Conservation (phyloP, 2,113 vertebrate species). For the Ascaphus truei region DNA sequence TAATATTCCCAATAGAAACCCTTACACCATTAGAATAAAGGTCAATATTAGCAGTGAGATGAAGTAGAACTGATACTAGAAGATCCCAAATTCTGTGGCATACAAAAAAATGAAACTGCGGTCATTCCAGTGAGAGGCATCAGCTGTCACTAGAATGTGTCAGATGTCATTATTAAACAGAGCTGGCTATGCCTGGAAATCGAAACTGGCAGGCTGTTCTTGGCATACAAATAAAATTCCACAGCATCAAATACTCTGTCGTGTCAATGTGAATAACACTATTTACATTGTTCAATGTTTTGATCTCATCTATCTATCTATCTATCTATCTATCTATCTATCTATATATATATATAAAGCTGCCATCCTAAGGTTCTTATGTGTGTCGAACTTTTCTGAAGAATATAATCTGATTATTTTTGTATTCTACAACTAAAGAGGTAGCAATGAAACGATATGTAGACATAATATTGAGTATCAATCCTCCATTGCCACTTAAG, state of each 20-base stretch:
- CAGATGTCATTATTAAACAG: slow-evolving; percentile 44
- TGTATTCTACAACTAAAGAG: too few relatives aligned
- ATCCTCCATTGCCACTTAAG: too few relatives aligned
- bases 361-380: too few relatives aligned
- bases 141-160: slow-evolving; percentile 39
- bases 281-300: too few relatives aligned
- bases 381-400: too few relatives aligned
- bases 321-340: too few relatives aligned
- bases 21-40: slow-evolving; percentile 56
- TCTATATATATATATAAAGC: too few relatives aligned
- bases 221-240: slow-evolving; percentile 1
- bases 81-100: slow-evolving; percentile 45
- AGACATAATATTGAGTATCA: too few relatives aligned
- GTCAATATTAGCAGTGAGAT: slow-evolving; percentile 39
- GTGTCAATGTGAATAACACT: neutral
- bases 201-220: slow-evolving; percentile 44
- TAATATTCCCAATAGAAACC: slow-evolving; percentile 50
- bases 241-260: neutral
- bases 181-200: slow-evolving; percentile 33
- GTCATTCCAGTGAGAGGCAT: slow-evolving; percentile 43
- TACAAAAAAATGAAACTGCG: slow-evolving; percentile 49
- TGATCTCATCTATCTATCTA: too few relatives aligned
- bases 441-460: too few relatives aligned
- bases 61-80: slow-evolving; percentile 53
- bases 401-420: too few relatives aligned